Base-by-base conservation (phyloP, 2,888 invertebrate genomes). In the Drosophila fungiperda region DNA sequence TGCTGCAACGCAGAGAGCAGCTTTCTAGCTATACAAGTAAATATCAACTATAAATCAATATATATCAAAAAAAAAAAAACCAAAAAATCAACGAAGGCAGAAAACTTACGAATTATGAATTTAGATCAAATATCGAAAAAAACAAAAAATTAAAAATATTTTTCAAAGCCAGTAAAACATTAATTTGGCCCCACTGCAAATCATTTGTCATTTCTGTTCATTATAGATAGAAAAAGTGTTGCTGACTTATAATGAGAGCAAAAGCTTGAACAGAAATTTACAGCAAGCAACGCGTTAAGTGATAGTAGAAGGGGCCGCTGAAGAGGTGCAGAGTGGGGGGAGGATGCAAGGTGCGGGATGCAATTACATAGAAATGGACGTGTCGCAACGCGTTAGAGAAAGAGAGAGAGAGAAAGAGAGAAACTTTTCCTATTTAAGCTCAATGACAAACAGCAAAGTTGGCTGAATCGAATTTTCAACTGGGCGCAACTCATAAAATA, bases 241-340 rank as follows among this genome's bases (percentile, higher is more conserved):
- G 88, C 86, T 76, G 86, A 81, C 75, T 83, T 85, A 82, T 89
- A 90, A 90, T 84, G 88, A 89, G 82, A 73, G 76, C 71, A 71
- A 76, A 82, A 82, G 73, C 81, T 78, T 82, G 77, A 77, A 64
- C 78, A 74, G 59, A 71, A 81, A 79, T 83, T 80, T 79, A 71
- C 79, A 83, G 73, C 76, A 73, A 70, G 67, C 76, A 69, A 38
- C 75, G 52, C 70, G 61, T 60, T 73, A 80, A 80, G 81, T 83
- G 78, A 83, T 67, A 38, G 38, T 20, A 33, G 20, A 17, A 48
- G 9, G 9, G 20, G 11, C 9, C 3, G 57, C 35, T 29, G 32
- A n/a, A 17, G 33, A 32, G 23, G 26, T 17, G 35, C 12, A 9
- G 2, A 11, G 29, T 1, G 23, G 45, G 3, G 26, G 40, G 29